Percentiles rank a stretch among this genome's conserved stretches.
These are phyloP conservation scores for Taenioides sp. DNA, from an alignment of 2,797 vertebrate genomes.

Conservation along the genomic window DNA sequence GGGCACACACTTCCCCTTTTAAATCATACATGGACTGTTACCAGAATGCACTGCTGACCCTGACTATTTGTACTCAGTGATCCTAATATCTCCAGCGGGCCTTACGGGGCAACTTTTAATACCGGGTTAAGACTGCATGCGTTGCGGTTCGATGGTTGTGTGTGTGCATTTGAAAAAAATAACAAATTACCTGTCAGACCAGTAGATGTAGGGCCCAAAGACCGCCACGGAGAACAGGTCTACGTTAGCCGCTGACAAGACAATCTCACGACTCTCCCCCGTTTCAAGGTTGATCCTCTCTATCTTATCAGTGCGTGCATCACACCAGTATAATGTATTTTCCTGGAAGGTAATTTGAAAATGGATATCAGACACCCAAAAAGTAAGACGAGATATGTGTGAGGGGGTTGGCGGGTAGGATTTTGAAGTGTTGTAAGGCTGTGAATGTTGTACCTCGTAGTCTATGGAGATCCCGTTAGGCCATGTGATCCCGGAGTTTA, in stretches of 20 bases:
- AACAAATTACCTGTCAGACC: constrained; percentile 99
- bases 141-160: constrained; percentile 71
- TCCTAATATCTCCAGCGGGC: constrained; percentile 51
- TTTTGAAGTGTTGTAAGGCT: neutral
- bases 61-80: constrained; percentile 47
- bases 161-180: constrained; percentile 82
- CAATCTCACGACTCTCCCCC: constrained; percentile 92
- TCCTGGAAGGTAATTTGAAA: constrained; percentile 90
- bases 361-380: constrained; percentile 73
- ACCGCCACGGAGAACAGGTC: constrained; percentile 97
- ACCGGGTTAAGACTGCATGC: constrained; percentile 77
- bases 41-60: constrained; percentile 54
- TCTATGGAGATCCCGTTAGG: constrained; percentile 98
- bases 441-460: constrained; percentile 84
- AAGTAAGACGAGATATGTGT: constrained; percentile 48
- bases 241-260: constrained; percentile 94
- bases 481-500: constrained; percentile 91
- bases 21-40: constrained; percentile 54
- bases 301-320: constrained; percentile 98
- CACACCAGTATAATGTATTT: constrained; percentile 99
- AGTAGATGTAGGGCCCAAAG: constrained; percentile 99
- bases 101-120: constrained; percentile 78
- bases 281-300: constrained; percentile 99
- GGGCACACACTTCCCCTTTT: constrained; percentile 36
- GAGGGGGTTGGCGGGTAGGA: constrained; percentile 8